Conservation (phyloP, 2,888 invertebrate genomes). For the Meghimatium bilineatum region DNA sequence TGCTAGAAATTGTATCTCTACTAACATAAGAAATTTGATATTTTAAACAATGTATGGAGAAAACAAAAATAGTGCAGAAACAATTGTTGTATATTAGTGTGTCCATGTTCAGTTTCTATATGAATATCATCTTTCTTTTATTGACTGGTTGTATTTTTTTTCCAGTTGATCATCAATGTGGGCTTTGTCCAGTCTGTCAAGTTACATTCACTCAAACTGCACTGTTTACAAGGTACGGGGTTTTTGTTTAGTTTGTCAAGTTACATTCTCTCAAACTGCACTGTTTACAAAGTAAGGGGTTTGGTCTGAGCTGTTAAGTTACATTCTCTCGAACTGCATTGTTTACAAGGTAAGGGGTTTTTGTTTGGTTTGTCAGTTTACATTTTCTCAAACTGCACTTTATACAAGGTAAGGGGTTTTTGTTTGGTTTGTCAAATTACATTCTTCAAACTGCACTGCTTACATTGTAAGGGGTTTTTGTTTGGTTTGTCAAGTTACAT, state of each 20-base stretch:
- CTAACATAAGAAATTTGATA: too few species aligned
- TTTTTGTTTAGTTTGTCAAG: conserved; percentile 93
- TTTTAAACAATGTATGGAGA: too few species aligned
- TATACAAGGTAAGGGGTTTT: conserved; percentile 81
- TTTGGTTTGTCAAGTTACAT: conserved; percentile 94
- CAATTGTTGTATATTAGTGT: too few species aligned
- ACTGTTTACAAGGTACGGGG: conserved; percentile 74
- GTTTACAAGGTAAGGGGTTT: conserved; percentile 79
- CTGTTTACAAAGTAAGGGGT: conserved; percentile 69
- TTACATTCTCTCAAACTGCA: conserved; percentile 88
- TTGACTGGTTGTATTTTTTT: conserved; percentile 54
- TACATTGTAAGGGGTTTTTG: conserved; percentile 82
- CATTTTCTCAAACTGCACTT: conserved; percentile 85
- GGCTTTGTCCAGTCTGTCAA: conserved; percentile 93
- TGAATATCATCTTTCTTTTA: background rate
- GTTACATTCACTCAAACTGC: conserved; percentile 88
- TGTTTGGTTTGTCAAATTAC: conserved; percentile 93
- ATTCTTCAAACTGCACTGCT: conserved; percentile 84
- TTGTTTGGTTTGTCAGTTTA: conserved; percentile 93
- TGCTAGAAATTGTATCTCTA: too few species aligned
- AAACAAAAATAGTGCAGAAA: too few species aligned
- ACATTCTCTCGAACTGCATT: background rate
- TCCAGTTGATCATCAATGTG: conserved; percentile 89
- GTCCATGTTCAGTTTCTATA: too few species aligned
- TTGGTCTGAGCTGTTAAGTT: too few species aligned